phyloP scores from a whole-genome alignment of 2,113 vertebrate genomes.

The Sturnus vulgaris region DNA sequence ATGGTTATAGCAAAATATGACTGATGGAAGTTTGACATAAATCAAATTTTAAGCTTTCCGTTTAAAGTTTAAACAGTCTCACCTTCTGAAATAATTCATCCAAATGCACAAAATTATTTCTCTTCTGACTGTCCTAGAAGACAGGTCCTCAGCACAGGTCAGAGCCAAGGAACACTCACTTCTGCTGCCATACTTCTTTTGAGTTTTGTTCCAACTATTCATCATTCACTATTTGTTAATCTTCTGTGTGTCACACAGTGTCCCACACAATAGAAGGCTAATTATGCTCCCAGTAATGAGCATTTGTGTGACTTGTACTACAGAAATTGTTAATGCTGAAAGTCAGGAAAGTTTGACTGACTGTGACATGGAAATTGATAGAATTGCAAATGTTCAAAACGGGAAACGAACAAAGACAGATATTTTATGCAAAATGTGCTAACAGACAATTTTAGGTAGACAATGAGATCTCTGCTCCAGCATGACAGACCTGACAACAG shows the following conservation, averaged over 20 bases:
- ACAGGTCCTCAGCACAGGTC: background rate
- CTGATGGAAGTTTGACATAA: conserved; percentile 1
- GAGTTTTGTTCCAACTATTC: background rate
- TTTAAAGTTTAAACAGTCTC: background rate
- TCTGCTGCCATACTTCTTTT: background rate
- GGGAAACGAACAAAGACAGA: background rate
- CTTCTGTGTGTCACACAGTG: background rate
- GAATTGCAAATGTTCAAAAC: background rate
- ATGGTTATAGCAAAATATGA: background rate
- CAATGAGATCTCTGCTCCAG: background rate
- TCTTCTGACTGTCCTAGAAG: background rate
- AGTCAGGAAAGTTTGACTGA: conserved; percentile 10
- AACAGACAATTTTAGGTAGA: background rate
- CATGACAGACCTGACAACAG: background rate
- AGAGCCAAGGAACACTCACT: background rate
- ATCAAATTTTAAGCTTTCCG: background rate
- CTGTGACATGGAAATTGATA: background rate
- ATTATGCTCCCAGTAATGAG: conserved; percentile 6
- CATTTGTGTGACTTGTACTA: background rate
- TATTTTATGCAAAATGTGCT: background rate
- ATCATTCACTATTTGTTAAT: background rate
- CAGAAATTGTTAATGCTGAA: background rate
- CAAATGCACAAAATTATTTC: background rate
- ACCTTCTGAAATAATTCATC: background rate
- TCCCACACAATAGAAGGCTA: background rate